Conservation (phyloP, 2,797 vertebrate species). For the Typhlichthys eigenmanni region DNA sequence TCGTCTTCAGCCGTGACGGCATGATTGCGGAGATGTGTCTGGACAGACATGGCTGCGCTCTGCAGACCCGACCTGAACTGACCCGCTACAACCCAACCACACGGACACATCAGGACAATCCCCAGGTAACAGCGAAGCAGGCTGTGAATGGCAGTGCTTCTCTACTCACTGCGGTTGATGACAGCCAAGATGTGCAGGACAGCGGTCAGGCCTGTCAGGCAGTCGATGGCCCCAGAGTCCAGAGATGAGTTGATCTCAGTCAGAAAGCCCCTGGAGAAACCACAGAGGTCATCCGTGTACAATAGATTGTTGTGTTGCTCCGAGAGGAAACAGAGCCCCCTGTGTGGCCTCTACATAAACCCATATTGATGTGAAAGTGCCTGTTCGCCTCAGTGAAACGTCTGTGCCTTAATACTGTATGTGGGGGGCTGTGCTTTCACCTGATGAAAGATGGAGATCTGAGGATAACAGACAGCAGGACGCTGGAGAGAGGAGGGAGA, state of each 20-base stretch:
- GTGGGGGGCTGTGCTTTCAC: constrained; percentile 67
- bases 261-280: constrained; percentile 82
- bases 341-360: no score
- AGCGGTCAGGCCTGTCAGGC: constrained; percentile 81
- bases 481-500: constrained; percentile 85
- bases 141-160: not conserved
- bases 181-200: constrained; percentile 78
- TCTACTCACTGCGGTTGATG: constrained; percentile 81
- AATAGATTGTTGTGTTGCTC: not conserved
- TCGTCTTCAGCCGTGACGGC: constrained; percentile 66
- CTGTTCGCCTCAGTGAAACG: no score
- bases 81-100: constrained; percentile 56
- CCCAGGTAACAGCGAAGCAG: not conserved
- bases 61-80: constrained; percentile 74
- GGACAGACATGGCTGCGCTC: constrained; percentile 72
- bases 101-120: not conserved
- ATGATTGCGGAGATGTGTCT: constrained; percentile 75
- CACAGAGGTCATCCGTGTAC: no score
- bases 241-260: constrained; percentile 78
- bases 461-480: constrained; percentile 79
- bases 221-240: constrained; percentile 80
- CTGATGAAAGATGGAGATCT: constrained; percentile 78
- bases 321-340: not conserved
- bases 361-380: not conserved
- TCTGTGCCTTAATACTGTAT: not conserved